Base-by-base conservation (phyloP, 2,113 vertebrate species). In the Gasterosteus aculeatus region DNA sequence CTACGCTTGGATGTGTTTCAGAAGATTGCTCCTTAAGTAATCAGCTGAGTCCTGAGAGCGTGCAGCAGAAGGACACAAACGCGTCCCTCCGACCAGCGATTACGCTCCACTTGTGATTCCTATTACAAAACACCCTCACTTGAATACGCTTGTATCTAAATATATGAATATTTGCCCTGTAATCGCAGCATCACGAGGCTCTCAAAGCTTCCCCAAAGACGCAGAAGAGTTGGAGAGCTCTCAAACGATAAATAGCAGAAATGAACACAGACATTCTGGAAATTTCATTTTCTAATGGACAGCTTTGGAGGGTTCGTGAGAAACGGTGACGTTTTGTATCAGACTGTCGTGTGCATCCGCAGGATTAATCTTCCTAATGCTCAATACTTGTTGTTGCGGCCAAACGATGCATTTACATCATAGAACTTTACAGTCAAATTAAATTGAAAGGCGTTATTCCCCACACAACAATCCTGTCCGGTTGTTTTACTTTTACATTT, bases 281-380 rank as follows among this genome's bases (percentile, higher is more conserved):
- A 16, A 10, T 77, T 64, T 87, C 53, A 84, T 84, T 78, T 72
- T 84, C 71, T 84, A 78, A 81, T 87, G 85, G 81, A 64, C 56
- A 38, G 29, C 39, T 75, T 73, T 19, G 72, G 69, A 33, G 38
- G 42, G 8, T 72, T 57, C 59, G 46, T 64, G 61, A 67, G 76
- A 66, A 73, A 53, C 64, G 46, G 31, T 2, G 64, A 67, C 29
- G 63, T n/a, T 42, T 51, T 75, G 70, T 47, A 63, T 70, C 80
- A 67, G 31, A 53, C 19, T 56, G 38, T 46, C 42, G 44, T 19
- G 49, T 72, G 68, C 81, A 69, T 82, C 71, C 44, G 14, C 71
- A 62, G 76, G 67, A 83, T 66, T 85, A 59, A 88, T 81, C 35
- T 31, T 75, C 33, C 56, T 80, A 67, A 87, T 80, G 82, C 65